Base-by-base conservation (phyloP, 2,797 vertebrate species). In the Lagorchestes hirsutus region DNA sequence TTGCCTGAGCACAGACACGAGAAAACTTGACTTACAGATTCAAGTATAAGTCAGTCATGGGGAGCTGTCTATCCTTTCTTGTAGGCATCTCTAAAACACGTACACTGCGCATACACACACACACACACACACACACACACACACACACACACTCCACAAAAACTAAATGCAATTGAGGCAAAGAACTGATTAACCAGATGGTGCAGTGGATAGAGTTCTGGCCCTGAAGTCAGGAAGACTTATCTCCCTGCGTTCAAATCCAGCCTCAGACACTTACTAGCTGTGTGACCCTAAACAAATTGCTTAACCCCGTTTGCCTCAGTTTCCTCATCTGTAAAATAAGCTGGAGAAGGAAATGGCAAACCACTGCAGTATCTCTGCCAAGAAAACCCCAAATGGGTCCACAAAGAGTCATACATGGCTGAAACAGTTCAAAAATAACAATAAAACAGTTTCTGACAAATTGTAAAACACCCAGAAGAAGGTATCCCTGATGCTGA, bases 1-100 rank as follows among this genome's bases (percentile, higher is more conserved):
- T 95, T 93, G 46, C 62, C 24, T 91, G 93, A 74, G 90, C 87
- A 90, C 94, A 95, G 54, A 95, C 40, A 67, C 62, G 58, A 92
- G 22, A 58, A 94, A 50, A 95, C 18, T 34, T 93, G 93, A 91
- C 94, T 28, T 54, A 90, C 3, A 50, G 96, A 94, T 67, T 93
- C 92, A 95, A 96, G 74, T 93, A 91, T 55, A n/a, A 50, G 57
- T n/a, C 52, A 90, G 54, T 93, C 92, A 82, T 31, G 46, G 59
- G 31, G 56, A 57, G 31, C 57, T 90, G 12, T 54, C 27, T 92
- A 57, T 22, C 92, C 34, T 93, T 92, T 96, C 52, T 96, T 56
- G 50, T 12, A 34, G 95, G 29, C 54, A 90, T 93, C 54, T 58
- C 6, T 29, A 94, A 57, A 54, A 8, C 56, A 11, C 1, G 11